phyloP scores from a whole-genome alignment of 2,113 vertebrate species.

The Bubo bubo region DNA sequence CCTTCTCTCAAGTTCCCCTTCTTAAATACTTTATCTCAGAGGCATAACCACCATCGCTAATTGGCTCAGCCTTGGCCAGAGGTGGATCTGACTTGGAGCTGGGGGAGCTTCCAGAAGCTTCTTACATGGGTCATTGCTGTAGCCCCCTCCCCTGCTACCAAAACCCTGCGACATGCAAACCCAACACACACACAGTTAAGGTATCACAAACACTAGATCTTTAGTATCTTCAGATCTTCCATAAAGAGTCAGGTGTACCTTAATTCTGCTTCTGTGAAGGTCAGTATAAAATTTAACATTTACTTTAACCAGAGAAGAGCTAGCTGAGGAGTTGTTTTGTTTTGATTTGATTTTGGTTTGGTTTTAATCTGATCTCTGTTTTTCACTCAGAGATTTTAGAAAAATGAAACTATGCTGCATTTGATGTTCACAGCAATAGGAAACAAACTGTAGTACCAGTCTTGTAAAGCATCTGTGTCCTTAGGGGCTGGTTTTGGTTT shows the following conservation, averaged over 20 bases:
- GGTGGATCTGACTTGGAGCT: no score
- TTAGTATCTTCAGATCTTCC: neutral
- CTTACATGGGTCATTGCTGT: no score
- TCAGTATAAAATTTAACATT: neutral
- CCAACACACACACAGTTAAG: neutral
- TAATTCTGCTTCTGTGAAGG: neutral
- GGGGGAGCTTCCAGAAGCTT: no score
- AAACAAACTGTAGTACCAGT: neutral
- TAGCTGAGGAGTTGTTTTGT: neutral
- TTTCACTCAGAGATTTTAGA: neutral
- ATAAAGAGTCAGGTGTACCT: neutral
- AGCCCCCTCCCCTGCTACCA: no score
- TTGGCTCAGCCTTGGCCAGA: no score
- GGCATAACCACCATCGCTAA: no score
- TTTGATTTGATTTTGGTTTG: neutral
- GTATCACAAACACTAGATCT: neutral
- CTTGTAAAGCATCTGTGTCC: neutral
- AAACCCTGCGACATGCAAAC: no score
- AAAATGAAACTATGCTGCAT: neutral
- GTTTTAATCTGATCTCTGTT: neutral
- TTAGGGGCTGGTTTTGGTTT: neutral
- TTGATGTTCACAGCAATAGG: neutral
- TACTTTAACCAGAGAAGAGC: neutral
- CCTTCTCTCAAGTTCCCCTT: no score
- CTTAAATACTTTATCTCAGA: no score